A percentile compares a stretch with the other conserved stretches of the same genome.
These are phyloP conservation scores for Dromiciops gliroides DNA, from an alignment of 2,113 vertebrate species.

Conservation along the genomic window DNA sequence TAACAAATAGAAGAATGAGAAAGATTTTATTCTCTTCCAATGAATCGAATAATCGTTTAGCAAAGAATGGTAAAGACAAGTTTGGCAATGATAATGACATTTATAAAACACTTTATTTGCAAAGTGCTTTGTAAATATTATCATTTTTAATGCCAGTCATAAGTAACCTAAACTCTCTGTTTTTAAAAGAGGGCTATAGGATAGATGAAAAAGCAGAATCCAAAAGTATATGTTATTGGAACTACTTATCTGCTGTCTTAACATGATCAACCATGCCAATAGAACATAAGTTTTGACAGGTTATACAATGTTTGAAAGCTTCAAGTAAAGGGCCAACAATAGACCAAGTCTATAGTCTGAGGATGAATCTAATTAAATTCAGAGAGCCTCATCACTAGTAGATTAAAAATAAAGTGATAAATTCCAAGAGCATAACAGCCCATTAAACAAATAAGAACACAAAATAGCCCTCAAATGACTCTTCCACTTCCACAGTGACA, in stretches of 20 bases:
- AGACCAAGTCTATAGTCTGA: neutral
- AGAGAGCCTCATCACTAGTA: neutral
- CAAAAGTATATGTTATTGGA: neutral
- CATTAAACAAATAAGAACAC: neutral
- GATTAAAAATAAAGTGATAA: neutral
- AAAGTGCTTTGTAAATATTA: neutral
- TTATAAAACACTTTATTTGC: neutral
- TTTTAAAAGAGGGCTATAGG: neutral
- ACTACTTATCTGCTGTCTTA: too few relatives aligned
- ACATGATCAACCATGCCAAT: neutral
- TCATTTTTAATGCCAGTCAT: neutral
- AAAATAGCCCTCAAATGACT: neutral
- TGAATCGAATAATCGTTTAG: neutral
- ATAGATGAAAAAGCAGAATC: neutral
- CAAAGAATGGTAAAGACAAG: neutral
- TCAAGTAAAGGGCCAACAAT: neutral
- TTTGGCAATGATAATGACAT: neutral
- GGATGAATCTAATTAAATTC: neutral
- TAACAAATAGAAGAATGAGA: neutral
- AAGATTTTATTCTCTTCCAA: neutral
- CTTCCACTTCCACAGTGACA: neutral
- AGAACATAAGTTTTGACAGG: neutral
- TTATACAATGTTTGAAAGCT: neutral
- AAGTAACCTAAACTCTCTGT: neutral
- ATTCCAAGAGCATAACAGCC: neutral